Conservation (phyloP, 2,888 invertebrate genomes). For the Trimorus sp. region DNA sequence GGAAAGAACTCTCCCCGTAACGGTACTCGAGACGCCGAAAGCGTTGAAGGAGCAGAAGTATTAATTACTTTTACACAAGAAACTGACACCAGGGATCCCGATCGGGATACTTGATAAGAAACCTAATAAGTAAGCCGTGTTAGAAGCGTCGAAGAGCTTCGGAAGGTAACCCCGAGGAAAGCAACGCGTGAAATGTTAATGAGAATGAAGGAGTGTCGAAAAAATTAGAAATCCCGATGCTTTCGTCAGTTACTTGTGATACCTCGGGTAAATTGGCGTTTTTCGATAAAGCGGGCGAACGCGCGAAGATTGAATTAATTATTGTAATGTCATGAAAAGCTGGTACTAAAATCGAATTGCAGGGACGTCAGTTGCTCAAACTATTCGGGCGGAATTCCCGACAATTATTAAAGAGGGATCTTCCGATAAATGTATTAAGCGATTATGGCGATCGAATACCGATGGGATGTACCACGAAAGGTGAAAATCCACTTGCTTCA, state of each 20-base stretch:
- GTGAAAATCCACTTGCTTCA: constrained; percentile 47
- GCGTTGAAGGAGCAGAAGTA: neutral
- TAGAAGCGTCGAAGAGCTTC: constrained; percentile 4
- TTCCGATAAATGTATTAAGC: constrained; percentile 50
- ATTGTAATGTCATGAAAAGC: constrained; percentile 26
- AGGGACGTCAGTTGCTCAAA: constrained; percentile 35
- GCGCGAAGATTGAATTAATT: constrained; percentile 19
- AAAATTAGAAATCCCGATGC: neutral
- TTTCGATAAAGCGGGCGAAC: too few relatives aligned
- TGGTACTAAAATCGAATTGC: constrained; percentile 41
- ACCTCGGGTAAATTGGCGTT: too few relatives aligned
- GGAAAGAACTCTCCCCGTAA: neutral
- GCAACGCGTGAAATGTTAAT: constrained; percentile 13
- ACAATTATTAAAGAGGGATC: constrained; percentile 55
- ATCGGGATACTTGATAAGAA: constrained; percentile 20
- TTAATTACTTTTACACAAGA: constrained; percentile 31
- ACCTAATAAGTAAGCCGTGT: constrained; percentile 15
- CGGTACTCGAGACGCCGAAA: constrained; percentile 5
- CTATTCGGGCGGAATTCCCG: constrained; percentile 38
- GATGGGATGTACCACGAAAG: constrained; percentile 42
- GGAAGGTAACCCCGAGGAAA: neutral
- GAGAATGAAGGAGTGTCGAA: neutral
- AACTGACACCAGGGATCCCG: constrained; percentile 21
- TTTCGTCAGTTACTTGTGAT: neutral
- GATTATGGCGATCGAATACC: constrained; percentile 55